A percentile compares a stretch with the other conserved stretches of the same genome.
Evolutionary conservation across 2,113 vertebrate species (phyloP).

Genomic region (Aptenodytes patagonicus): DNA sequence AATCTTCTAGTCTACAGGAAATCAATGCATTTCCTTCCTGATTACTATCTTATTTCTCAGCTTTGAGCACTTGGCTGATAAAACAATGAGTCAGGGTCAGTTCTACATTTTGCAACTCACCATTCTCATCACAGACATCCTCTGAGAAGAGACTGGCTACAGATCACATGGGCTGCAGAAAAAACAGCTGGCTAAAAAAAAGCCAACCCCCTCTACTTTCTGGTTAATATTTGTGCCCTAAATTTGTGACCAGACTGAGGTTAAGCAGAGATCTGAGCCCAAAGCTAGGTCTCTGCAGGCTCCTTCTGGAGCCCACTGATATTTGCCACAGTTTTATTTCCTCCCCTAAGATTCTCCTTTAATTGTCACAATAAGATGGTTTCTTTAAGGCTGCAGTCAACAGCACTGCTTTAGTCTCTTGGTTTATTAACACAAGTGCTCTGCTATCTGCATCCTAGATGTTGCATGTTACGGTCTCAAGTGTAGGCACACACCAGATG

Average conservation of each 20-base stretch:
- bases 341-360: neutral
- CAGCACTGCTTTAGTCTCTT: neutral
- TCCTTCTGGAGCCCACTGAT: neutral
- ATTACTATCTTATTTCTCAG: constrained; percentile 41
- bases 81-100: constrained; percentile 55
- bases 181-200: neutral
- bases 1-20: constrained; percentile 37
- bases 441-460: neutral
- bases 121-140: neutral
- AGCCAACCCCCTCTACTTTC: neutral
- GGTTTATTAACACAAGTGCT: neutral
- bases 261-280: neutral
- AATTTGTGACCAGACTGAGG: neutral
- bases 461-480: accelerated
- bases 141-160: neutral
- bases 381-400: neutral
- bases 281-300: neutral
- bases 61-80: constrained; percentile 40
- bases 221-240: neutral
- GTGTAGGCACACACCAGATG: neutral
- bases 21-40: constrained; percentile 66
- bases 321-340: neutral
- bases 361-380: neutral
- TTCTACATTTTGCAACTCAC: constrained; percentile 41
- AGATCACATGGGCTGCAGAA: neutral